phyloP scores from a whole-genome alignment of 1,140 invertebrate genomes.

The Cotesia vestalis region DNA sequence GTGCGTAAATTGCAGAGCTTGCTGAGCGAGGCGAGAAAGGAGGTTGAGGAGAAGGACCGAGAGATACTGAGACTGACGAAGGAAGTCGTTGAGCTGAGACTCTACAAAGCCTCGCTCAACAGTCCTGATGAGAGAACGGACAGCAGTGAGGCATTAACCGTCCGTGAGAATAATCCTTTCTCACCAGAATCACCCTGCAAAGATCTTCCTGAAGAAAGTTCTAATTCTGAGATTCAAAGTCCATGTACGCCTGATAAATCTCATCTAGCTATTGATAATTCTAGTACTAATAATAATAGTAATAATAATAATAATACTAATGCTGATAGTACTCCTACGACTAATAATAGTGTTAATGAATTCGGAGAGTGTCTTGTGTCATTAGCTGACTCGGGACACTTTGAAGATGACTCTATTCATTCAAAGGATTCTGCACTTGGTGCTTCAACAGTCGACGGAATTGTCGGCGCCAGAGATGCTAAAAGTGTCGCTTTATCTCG shows the following conservation, averaged over 20 bases:
- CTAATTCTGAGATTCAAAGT: slow-evolving; percentile 16
- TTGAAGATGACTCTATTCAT: slow-evolving; percentile 81
- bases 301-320: too few relatives aligned
- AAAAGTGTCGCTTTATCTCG: slow-evolving; percentile 7
- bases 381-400: slow-evolving; percentile 85
- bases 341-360: slow-evolving; percentile 18
- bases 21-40: slow-evolving; percentile 76
- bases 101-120: slow-evolving; percentile 80
- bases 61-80: slow-evolving; percentile 83
- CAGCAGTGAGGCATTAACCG: slow-evolving; percentile 77
- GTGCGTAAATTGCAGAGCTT: slow-evolving; percentile 75
- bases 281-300: neutral
- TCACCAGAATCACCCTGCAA: slow-evolving; percentile 56
- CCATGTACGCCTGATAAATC: slow-evolving; percentile 49
- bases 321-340: too few relatives aligned
- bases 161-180: slow-evolving; percentile 72
- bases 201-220: slow-evolving; percentile 50
- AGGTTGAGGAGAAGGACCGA: slow-evolving; percentile 80
- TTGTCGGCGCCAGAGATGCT: slow-evolving; percentile 65
- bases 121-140: slow-evolving; percentile 77
- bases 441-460: slow-evolving; percentile 62
- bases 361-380: slow-evolving; percentile 62
- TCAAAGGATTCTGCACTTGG: slow-evolving; percentile 74
- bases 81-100: slow-evolving; percentile 81
- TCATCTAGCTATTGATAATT: neutral